Evolutionary conservation across 1,140 invertebrate genomes (phyloP).

Genomic region (Coptotermes formosanus): DNA sequence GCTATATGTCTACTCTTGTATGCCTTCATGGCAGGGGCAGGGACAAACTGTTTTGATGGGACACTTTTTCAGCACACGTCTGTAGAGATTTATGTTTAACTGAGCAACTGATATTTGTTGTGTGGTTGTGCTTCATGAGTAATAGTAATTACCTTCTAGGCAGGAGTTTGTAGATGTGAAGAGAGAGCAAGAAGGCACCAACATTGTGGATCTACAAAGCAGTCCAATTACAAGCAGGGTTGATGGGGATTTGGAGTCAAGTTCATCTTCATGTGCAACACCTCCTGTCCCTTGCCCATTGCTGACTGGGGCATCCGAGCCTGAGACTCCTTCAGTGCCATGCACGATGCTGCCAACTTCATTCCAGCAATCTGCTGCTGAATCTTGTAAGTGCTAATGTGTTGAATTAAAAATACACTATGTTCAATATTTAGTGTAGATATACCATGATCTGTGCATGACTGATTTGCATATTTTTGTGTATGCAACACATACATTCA

Average conservation of each 20-base stretch:
- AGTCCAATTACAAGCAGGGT: background rate
- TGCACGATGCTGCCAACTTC: background rate
- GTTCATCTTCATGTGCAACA: background rate
- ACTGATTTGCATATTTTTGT: no score
- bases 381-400: no score
- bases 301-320: background rate
- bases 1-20: no score
- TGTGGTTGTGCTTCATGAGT: no score
- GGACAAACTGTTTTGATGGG: no score
- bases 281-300: background rate
- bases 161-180: background rate
- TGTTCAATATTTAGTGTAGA: no score
- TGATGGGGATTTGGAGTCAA: background rate
- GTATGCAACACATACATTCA: no score
- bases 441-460: no score
- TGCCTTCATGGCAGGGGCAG: no score
- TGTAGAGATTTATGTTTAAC: background rate
- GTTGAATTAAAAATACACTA: no score
- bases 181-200: background rate
- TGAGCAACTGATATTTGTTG: no score
- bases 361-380: background rate
- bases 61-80: background rate
- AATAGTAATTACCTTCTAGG: background rate
- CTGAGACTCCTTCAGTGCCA: background rate
- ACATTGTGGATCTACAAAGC: background rate